These are phyloP conservation scores for Malacoraja senta DNA, from an alignment of 2,797 vertebrate species.

Conservation along the genomic window DNA sequence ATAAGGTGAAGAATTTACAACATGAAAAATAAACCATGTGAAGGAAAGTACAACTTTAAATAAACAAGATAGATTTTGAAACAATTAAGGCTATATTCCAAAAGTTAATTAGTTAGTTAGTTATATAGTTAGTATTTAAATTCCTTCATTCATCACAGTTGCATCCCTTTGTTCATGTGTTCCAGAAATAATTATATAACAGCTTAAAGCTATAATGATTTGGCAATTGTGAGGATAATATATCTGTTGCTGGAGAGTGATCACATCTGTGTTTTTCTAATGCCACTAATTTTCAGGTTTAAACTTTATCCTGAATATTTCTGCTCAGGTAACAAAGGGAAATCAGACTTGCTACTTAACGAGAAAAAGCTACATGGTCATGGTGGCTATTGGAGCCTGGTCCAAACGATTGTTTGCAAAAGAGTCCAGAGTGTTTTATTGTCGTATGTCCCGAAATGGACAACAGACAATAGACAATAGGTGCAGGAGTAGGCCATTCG, in stretches of 20 bases:
- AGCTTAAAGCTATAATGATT: not conserved
- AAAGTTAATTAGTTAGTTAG: not conserved
- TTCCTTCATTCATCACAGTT: not conserved
- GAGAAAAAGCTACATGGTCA: not conserved
- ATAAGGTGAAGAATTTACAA: too few species aligned
- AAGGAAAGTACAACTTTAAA: conserved; percentile 6
- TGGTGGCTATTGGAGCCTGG: not conserved
- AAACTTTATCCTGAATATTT: not conserved
- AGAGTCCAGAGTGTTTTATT: too few species aligned
- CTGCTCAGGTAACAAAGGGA: not conserved
- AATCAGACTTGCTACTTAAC: too few species aligned
- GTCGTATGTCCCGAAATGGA: too few species aligned
- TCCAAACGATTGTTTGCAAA: not conserved
- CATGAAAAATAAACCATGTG: not conserved
- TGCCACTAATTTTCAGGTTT: not conserved
- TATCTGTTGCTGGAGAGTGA: not conserved
- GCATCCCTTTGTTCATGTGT: too few species aligned
- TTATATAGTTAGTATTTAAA: not conserved
- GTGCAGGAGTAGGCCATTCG: too few species aligned
- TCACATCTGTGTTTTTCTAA: not conserved
- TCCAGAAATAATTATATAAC: not conserved
- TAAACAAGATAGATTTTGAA: not conserved
- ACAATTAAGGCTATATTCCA: not conserved
- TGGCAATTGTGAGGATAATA: not conserved
- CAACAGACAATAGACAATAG: too few species aligned